Evolutionary conservation across 2,113 vertebrate species (phyloP).

Genomic region (Sebastes fasciatus): DNA sequence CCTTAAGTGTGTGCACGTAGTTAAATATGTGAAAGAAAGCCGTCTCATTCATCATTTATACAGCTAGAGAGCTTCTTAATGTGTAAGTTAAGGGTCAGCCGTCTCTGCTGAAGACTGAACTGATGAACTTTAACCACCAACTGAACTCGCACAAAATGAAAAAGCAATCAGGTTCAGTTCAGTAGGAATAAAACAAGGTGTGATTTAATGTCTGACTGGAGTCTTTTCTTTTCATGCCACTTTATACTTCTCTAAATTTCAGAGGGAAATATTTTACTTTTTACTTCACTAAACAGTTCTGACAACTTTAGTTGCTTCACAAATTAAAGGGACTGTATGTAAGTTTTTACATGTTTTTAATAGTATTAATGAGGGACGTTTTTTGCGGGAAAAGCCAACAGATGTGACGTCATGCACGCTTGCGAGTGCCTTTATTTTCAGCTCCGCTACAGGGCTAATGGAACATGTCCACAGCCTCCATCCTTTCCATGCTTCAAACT

Average conservation of each 20-base stretch:
- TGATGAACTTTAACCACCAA: slow-evolving; percentile 15
- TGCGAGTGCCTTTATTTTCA: no score
- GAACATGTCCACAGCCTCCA: no score
- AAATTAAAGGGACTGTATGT: no score
- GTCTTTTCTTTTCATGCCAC: background rate
- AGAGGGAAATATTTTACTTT: background rate
- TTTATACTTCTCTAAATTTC: no score
- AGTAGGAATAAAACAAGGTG: background rate
- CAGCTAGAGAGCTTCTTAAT: background rate
- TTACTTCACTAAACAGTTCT: background rate
- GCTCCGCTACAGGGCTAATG: no score
- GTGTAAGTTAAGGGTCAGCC: background rate
- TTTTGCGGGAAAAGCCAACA: no score
- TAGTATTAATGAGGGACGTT: no score
- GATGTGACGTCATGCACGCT: no score
- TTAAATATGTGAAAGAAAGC: slow-evolving; percentile 4
- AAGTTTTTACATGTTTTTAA: no score
- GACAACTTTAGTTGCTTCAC: no score
- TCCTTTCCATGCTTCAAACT: no score
- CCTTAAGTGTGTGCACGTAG: background rate
- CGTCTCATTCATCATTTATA: slow-evolving; percentile 16
- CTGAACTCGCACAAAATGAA: background rate
- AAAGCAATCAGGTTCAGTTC: background rate
- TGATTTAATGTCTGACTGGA: background rate
- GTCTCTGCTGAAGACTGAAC: background rate